These are phyloP conservation scores for Polydrusus pterygomalis DNA, from an alignment of 2,888 invertebrate genomes.

Conservation along the genomic window DNA sequence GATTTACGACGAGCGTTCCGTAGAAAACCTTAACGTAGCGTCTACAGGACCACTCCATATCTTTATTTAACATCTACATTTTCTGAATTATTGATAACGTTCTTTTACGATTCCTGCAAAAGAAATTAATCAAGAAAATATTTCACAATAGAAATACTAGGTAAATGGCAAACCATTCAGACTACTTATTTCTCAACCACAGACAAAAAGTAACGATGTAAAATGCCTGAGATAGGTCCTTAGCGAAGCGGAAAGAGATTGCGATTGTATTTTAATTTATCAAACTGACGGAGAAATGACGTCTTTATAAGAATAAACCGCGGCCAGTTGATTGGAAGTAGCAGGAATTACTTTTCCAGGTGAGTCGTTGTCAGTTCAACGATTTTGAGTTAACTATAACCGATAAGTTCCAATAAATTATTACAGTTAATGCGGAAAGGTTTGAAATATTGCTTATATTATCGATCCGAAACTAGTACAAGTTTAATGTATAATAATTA, in stretches of 20 bases:
- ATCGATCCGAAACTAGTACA: no score
- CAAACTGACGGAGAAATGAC: constrained; percentile 51
- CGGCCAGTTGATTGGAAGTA: constrained; percentile 41
- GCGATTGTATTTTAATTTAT: constrained; percentile 54
- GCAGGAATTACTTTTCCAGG: constrained; percentile 50
- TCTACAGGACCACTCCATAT: no score
- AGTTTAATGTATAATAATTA: no score
- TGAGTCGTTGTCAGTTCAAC: constrained; percentile 44
- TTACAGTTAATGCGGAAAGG: constrained; percentile 17
- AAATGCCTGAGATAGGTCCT: constrained; percentile 2
- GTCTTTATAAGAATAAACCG: constrained; percentile 50
- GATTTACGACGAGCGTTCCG: no score
- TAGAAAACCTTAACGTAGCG: no score
- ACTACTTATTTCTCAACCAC: neutral
- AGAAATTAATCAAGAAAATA: no score
- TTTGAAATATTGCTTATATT: neutral
- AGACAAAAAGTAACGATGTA: neutral
- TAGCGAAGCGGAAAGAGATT: constrained; percentile 42
- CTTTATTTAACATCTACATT: no score
- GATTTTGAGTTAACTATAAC: constrained; percentile 31
- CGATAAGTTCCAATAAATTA: constrained; percentile 26
- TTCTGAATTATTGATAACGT: no score
- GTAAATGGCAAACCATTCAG: neutral
- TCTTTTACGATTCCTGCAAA: no score
- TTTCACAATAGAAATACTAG: neutral